These are phyloP conservation scores for Apotomis turbidana DNA, from an alignment of 2,888 invertebrate species.

Conservation along the genomic window DNA sequence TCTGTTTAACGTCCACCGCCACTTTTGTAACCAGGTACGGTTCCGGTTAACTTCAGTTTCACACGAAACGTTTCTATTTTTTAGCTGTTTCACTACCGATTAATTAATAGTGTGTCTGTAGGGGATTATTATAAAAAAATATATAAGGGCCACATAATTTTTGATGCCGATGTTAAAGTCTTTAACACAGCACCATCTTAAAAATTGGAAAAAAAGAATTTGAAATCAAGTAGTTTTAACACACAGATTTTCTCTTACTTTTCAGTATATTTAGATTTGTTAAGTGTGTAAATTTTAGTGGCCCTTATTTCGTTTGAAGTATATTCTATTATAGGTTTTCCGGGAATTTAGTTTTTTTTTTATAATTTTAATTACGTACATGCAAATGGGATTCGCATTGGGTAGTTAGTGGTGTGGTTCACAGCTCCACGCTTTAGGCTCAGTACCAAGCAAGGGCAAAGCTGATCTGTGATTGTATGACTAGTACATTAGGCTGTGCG, in stretches of 20 bases:
- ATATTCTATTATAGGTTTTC: background rate
- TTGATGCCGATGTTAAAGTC: no score
- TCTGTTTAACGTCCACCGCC: constrained; percentile 4
- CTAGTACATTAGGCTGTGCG: constrained; percentile 75
- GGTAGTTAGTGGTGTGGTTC: constrained; percentile 46
- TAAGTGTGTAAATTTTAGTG: no score
- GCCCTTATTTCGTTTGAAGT: no score
- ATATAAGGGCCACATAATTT: no score
- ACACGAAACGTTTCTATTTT: background rate
- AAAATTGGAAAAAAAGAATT: no score
- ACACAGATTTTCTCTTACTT: no score
- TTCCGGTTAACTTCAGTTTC: constrained; percentile 12
- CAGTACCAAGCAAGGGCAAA: constrained; percentile 67
- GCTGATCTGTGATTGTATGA: constrained; percentile 81
- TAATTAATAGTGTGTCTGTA: background rate
- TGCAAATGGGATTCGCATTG: background rate
- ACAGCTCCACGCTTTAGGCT: constrained; percentile 66
- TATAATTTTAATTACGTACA: background rate
- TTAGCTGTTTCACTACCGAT: background rate
- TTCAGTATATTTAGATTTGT: no score
- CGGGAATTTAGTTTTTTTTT: background rate
- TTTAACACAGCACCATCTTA: no score
- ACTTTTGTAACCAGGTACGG: constrained; percentile 30
- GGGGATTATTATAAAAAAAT: no score
- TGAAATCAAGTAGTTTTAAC: no score